Base-by-base conservation (phyloP, 2,888 invertebrate species). In the Salticus scenicus region DNA sequence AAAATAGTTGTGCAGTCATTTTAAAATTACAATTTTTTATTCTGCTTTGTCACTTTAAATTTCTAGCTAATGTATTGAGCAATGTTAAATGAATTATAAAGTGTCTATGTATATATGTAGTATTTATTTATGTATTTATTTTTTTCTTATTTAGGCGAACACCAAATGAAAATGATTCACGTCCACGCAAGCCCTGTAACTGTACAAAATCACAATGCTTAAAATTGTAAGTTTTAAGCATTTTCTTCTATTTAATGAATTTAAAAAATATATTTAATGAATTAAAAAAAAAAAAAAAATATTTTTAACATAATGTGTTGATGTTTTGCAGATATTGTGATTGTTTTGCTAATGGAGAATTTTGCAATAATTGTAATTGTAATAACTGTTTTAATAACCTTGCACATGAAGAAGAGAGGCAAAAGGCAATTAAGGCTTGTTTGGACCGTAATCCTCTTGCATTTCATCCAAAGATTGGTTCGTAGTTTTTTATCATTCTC, bases 301-400 rank as follows among this genome's bases (percentile, higher is more conserved):
- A 72, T 31, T 69, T 31, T 66, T 63, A 71, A 41, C 20, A 41
- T 8, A 37, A 5, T 37, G 12, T 8, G 37, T 37, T 37, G 63
- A 31, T 64, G 78, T 51, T 82, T 88, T 88, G 10, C 90, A 94
- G 94, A 89, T 95, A 99, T 91, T 99, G 99, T 92, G 99, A 99
- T 91, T 99, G 99, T 91, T 99, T 99, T 93, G 99, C 99, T 4
- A 99, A 98, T 92, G 99, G 98, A 2, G 99, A 99, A 92, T 99
- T 99, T 92, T 99, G 99, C 92, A 95, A 96, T 91, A 92, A 95
- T 91, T 99, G 99, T 92, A 99, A 99, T 91, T 99, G 99, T 92
- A 96, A 95, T 91, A 98, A 98, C 92, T 99, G 99, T 91, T 96
- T 94, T 90, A 99, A 99, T 91, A 99, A 99, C 92, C 92, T 99